Percentiles rank a stretch among this genome's conserved stretches.
Conservation (phyloP, 2,797 vertebrate species). For the Aphelocoma californica region DNA sequence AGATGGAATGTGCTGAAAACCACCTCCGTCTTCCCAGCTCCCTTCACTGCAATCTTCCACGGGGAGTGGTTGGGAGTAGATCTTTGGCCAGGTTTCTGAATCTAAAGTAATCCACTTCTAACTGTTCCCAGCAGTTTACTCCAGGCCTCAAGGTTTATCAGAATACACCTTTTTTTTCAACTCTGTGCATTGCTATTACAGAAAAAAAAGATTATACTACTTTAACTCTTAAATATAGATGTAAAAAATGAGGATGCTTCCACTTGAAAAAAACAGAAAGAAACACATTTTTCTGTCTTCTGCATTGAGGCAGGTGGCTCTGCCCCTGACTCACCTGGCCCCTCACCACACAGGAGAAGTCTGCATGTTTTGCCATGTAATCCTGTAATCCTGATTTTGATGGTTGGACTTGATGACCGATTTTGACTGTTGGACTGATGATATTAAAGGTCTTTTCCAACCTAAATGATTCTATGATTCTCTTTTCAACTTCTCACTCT, state of each 20-base stretch:
- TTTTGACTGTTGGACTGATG: background rate
- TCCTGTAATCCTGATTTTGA: background rate
- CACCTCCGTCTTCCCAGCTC: background rate
- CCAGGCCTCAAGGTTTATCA: background rate
- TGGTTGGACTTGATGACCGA: background rate
- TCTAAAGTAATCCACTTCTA: background rate
- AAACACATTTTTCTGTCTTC: background rate
- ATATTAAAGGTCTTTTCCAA: background rate
- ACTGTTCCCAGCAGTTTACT: background rate
- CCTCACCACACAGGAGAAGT: background rate
- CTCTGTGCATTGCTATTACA: background rate
- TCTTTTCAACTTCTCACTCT: background rate
- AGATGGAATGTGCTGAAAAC: background rate
- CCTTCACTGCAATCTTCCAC: background rate
- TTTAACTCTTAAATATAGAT: background rate
- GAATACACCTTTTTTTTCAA: background rate
- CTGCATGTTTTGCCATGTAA: background rate
- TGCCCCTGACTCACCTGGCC: background rate
- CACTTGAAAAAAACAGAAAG: background rate
- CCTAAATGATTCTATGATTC: background rate
- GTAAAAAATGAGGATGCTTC: background rate
- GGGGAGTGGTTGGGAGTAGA: background rate
- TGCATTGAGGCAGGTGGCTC: background rate
- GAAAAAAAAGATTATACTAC: background rate
- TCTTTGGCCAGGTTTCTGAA: background rate